phyloP scores from a whole-genome alignment of 2,888 invertebrate species.

The Caenorhabditis sp. region DNA sequence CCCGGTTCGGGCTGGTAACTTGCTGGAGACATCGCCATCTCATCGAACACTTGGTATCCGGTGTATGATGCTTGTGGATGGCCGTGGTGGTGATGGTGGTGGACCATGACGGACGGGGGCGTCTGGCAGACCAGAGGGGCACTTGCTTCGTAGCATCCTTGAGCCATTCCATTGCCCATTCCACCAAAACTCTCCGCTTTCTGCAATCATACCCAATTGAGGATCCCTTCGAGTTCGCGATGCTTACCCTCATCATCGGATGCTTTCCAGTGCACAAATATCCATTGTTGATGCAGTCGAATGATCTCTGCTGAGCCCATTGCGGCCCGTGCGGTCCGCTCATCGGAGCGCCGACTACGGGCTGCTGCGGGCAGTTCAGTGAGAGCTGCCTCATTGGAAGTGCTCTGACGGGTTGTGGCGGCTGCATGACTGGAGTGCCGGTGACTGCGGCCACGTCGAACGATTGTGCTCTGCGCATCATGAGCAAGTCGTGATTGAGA shows the following conservation, averaged over 20 bases:
- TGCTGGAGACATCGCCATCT: slow-evolving; percentile 24
- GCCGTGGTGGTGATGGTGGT: slow-evolving; percentile 30
- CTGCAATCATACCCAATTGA: slow-evolving; percentile 23
- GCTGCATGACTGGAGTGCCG: background rate
- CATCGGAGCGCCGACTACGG: slow-evolving; percentile 14
- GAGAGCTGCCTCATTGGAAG: slow-evolving; percentile 43
- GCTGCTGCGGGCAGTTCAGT: slow-evolving; percentile 45
- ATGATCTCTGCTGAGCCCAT: slow-evolving; percentile 50
- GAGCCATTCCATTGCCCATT: slow-evolving; percentile 29
- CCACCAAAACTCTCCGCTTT: slow-evolving; percentile 65
- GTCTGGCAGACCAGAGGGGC: slow-evolving; percentile 38
- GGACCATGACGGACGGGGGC: slow-evolving; percentile 39
- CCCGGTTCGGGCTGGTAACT: slow-evolving; percentile 21
- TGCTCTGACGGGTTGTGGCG: slow-evolving; percentile 13
- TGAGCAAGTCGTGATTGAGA: slow-evolving; percentile 33
- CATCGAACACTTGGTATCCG: slow-evolving; percentile 38
- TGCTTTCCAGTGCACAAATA: slow-evolving; percentile 27
- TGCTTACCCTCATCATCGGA: slow-evolving; percentile 39
- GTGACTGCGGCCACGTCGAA: slow-evolving; percentile 33
- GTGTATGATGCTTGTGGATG: slow-evolving; percentile 28
- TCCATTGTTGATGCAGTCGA: slow-evolving; percentile 36
- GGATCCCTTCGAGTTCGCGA: background rate
- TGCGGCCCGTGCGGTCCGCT: slow-evolving; percentile 12
- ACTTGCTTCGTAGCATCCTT: slow-evolving; percentile 22
- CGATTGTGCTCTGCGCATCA: slow-evolving; percentile 44